These are phyloP conservation scores for Empis livida DNA, from an alignment of 2,888 invertebrate genomes.

Conservation along the genomic window DNA sequence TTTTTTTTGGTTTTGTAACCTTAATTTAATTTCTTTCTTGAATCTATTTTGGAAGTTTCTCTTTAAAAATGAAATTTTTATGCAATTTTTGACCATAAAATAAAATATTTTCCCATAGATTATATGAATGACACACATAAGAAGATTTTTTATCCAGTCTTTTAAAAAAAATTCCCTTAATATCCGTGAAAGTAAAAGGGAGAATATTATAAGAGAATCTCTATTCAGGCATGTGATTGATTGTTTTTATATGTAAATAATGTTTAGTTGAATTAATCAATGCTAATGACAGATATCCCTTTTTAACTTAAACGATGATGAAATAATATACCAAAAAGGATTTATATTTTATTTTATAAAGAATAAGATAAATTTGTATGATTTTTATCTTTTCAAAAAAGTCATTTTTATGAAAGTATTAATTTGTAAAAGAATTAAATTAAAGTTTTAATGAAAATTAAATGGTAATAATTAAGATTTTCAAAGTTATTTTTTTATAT, in stretches of 20 bases:
- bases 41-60: background rate
- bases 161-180: constrained; percentile 3
- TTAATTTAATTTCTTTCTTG: background rate
- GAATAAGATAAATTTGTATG: too few species aligned
- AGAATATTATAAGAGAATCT: background rate
- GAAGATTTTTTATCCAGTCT: background rate
- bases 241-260: constrained; percentile 24
- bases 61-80: constrained; percentile 1
- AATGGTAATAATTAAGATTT: too few species aligned
- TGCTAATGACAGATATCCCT: constrained; percentile 33
- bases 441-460: too few species aligned
- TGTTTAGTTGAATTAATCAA: constrained; percentile 32
- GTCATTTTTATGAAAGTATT: too few species aligned
- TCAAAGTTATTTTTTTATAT: too few species aligned
- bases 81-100: constrained; percentile 10
- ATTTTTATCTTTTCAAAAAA: too few species aligned
- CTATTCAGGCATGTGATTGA: constrained; percentile 17
- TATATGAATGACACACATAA: constrained; percentile 2
- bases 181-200: constrained; percentile 4
- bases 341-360: too few species aligned
- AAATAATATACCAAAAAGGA: too few species aligned
- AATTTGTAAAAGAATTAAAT: too few species aligned
- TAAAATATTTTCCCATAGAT: constrained; percentile 6
- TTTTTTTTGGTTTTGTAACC: constrained; percentile 4
- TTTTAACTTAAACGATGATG: background rate